phyloP scores from a whole-genome alignment of 2,888 invertebrate species.

The Agrochola lota region DNA sequence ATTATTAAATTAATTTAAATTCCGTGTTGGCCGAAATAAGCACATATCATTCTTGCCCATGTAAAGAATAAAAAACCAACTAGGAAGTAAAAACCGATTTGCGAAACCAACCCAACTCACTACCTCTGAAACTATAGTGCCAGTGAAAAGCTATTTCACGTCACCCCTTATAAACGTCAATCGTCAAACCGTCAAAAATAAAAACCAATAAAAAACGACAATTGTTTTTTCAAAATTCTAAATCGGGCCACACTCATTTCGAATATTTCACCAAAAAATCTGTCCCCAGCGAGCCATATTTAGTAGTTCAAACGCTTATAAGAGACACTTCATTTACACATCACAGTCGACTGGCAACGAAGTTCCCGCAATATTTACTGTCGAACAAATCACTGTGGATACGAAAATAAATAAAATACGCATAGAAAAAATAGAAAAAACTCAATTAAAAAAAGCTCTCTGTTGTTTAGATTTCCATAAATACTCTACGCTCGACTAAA shows the following conservation, averaged over 20 bases:
- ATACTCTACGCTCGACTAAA: slow-evolving; percentile 82
- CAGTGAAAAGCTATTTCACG: not conserved
- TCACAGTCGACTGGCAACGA: slow-evolving; percentile 68
- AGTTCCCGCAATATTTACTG: slow-evolving; percentile 78
- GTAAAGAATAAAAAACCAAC: too few relatives aligned
- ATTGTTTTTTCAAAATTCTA: slow-evolving; percentile 54
- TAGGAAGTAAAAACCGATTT: not conserved
- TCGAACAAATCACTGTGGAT: slow-evolving; percentile 85
- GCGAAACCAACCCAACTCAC: too few relatives aligned
- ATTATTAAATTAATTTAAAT: too few relatives aligned
- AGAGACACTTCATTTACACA: slow-evolving; percentile 81
- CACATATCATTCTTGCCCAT: too few relatives aligned
- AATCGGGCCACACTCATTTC: slow-evolving; percentile 49
- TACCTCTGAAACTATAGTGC: too few relatives aligned
- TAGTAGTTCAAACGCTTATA: slow-evolving; percentile 66
- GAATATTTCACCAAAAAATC: slow-evolving; percentile 68
- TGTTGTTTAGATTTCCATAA: slow-evolving; percentile 90
- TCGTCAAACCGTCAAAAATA: slow-evolving; percentile 20
- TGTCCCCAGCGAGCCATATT: slow-evolving; percentile 72
- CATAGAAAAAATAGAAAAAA: slow-evolving; percentile 86
- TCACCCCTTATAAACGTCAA: not conserved
- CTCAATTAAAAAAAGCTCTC: slow-evolving; percentile 86
- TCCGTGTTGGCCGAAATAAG: accelerated
- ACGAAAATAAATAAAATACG: slow-evolving; percentile 87
- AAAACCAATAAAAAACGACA: not conserved